Conservation (phyloP, 2,888 invertebrate species). For the Limnephilus marmoratus region DNA sequence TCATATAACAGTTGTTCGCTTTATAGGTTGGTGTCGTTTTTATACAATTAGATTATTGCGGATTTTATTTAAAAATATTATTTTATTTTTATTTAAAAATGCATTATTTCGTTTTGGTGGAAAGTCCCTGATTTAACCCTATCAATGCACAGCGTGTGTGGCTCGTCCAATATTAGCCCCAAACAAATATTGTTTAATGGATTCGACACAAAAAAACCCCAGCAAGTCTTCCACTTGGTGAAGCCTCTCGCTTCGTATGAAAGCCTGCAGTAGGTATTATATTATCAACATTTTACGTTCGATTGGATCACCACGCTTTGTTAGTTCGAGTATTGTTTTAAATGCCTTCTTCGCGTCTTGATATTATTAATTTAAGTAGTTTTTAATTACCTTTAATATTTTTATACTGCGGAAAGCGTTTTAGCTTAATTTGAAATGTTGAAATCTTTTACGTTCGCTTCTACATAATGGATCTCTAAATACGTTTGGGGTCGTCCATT, state of each 20-base stretch:
- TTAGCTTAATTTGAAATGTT: no score
- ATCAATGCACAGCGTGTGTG: constrained; percentile 63
- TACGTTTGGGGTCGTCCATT: background rate
- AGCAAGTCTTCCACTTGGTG: constrained; percentile 15
- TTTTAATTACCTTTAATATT: background rate
- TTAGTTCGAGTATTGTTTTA: background rate
- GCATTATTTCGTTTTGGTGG: background rate
- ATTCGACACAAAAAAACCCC: constrained; percentile 58
- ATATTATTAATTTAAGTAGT: background rate
- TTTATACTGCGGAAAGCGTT: no score
- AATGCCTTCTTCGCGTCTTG: background rate
- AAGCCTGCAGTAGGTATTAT: background rate
- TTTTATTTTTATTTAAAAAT: background rate
- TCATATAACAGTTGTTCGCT: no score
- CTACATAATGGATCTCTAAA: background rate
- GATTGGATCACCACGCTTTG: background rate
- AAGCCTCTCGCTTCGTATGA: constrained; percentile 13
- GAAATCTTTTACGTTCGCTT: no score
- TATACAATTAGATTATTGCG: no score
- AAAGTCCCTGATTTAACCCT: constrained; percentile 51
- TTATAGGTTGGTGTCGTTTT: no score
- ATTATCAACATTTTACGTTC: background rate
- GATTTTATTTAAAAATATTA: background rate
- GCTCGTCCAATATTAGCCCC: constrained; percentile 62
- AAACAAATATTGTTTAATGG: constrained; percentile 65